Conservation (phyloP, 1,140 invertebrate genomes). For the Copidosoma floridanum region DNA sequence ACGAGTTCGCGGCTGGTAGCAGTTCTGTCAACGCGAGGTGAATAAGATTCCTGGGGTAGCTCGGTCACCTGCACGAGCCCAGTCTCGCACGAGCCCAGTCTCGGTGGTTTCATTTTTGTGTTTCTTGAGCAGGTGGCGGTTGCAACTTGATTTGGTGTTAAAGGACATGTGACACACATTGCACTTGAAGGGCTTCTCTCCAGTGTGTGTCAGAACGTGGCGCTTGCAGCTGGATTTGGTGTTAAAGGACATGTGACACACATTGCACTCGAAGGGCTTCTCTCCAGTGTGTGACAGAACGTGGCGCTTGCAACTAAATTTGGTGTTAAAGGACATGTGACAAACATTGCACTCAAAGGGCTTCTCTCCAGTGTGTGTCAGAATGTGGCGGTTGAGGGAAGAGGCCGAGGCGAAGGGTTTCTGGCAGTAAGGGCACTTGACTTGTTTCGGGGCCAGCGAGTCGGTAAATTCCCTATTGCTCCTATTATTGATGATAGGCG, state of each 20-base stretch:
- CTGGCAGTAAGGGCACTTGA: conserved; percentile 87
- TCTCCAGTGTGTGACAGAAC: no score
- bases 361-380: conserved; percentile 94
- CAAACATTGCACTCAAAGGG: conserved; percentile 93
- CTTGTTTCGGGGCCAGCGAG: conserved; percentile 88
- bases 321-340: conserved; percentile 90
- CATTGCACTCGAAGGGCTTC: no score
- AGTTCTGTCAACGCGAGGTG: conserved; percentile 7
- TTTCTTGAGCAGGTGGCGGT: conserved; percentile 87
- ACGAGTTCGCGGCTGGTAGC: conserved; percentile 39
- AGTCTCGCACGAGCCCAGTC: no score
- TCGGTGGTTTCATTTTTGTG: conserved; percentile 67
- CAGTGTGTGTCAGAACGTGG: no score
- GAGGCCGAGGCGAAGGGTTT: conserved; percentile 95
- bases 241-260: no score
- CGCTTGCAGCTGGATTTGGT: no score
- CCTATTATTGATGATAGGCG: conserved; percentile 36
- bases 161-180: no score
- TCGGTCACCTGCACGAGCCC: conserved; percentile 47
- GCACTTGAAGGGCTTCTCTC: no score
- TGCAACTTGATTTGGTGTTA: no score
- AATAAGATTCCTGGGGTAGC: conserved; percentile 27
- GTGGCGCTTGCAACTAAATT: conserved; percentile 95
- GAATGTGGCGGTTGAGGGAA: conserved; percentile 85
- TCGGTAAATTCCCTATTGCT: conserved; percentile 92